Percentiles rank a stretch among this genome's conserved stretches.
phyloP scores from a whole-genome alignment of 2,888 invertebrate genomes.

The Eueremaeus valkanovi region DNA sequence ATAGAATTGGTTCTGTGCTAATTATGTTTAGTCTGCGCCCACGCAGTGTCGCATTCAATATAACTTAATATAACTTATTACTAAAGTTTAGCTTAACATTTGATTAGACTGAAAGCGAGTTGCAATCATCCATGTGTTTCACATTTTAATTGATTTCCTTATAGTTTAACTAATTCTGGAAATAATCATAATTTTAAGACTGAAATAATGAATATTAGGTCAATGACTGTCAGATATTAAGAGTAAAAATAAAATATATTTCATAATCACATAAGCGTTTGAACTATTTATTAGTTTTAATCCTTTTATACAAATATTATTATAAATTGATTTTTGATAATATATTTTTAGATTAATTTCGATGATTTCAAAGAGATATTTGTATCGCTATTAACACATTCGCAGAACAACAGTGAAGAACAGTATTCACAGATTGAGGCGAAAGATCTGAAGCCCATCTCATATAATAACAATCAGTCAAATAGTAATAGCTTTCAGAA shows the following conservation, averaged over 20 bases:
- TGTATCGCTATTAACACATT: slow-evolving; percentile 47
- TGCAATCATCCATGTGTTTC: too few species aligned
- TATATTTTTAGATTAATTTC: slow-evolving; percentile 46
- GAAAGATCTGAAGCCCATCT: neutral
- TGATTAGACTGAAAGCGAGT: too few species aligned
- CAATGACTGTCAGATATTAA: neutral
- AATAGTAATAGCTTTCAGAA: neutral
- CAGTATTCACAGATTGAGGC: neutral
- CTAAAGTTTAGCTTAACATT: too few species aligned
- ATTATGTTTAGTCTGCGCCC: too few species aligned
- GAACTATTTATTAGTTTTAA: neutral
- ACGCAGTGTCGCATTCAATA: too few species aligned
- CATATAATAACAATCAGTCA: slow-evolving; percentile 6
- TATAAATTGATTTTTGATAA: neutral
- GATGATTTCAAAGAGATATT: slow-evolving; percentile 49
- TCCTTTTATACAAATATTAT: neutral
- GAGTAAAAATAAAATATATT: neutral
- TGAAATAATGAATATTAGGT: too few species aligned
- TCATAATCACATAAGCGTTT: neutral
- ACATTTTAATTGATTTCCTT: too few species aligned
- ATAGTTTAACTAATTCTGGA: too few species aligned
- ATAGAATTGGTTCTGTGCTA: too few species aligned
- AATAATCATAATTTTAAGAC: too few species aligned
- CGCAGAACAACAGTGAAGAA: slow-evolving; percentile 46
- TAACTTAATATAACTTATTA: too few species aligned